These are phyloP conservation scores for Netelia virgata DNA, from an alignment of 2,888 invertebrate species.

Conservation along the genomic window DNA sequence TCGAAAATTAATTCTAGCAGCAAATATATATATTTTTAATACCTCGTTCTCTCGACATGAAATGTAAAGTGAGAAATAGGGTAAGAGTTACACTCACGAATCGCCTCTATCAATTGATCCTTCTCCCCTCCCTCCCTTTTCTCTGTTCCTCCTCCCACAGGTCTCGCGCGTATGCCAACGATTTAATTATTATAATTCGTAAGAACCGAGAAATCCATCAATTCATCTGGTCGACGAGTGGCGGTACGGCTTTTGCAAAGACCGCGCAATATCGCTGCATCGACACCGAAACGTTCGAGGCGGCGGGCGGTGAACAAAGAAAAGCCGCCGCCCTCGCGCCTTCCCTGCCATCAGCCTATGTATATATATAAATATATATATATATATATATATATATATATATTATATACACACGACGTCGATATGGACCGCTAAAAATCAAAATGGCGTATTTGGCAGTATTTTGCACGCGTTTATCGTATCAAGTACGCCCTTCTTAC, in stretches of 20 bases:
- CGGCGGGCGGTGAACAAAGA: slow-evolving; percentile 60
- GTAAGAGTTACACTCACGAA: background rate
- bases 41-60: no score
- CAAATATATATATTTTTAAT: no score
- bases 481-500: background rate
- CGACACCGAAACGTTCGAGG: slow-evolving; percentile 64
- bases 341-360: background rate
- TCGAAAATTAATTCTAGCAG: no score
- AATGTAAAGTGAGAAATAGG: slow-evolving; percentile 8
- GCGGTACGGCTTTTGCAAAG: slow-evolving; percentile 63
- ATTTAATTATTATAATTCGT: slow-evolving; percentile 68
- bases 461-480: background rate
- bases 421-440: background rate
- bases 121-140: background rate
- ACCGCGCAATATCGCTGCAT: slow-evolving; percentile 66
- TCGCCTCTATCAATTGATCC: background rate
- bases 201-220: slow-evolving; percentile 66
- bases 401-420: slow-evolving; percentile 16
- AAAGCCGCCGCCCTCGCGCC: slow-evolving; percentile 57
- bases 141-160: background rate
- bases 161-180: slow-evolving; percentile 26
- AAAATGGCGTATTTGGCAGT: background rate
- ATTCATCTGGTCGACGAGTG: slow-evolving; percentile 66
- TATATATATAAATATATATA: background rate
- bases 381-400: background rate